Conservation (phyloP, 1,140 invertebrate genomes). For the Elysia chlorotica region DNA sequence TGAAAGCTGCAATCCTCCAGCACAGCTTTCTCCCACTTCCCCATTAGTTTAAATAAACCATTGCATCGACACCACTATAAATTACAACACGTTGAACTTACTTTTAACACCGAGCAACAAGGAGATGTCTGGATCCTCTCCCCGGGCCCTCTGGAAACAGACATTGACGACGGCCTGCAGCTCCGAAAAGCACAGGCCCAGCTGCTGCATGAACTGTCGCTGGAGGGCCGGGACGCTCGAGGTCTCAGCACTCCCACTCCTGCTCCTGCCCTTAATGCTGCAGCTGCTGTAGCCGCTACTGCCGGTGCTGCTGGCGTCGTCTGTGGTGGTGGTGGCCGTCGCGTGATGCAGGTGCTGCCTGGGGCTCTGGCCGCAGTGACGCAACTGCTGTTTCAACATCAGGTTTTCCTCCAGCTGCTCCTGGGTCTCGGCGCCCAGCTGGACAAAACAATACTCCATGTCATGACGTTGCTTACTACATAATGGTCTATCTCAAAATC, state of each 20-base stretch:
- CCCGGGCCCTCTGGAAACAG: conserved; percentile 48
- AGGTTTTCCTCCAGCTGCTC: conserved; percentile 52
- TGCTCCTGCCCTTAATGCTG: no score
- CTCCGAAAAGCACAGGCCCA: conserved; percentile 53
- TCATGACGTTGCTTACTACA: no score
- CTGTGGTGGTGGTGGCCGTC: no score
- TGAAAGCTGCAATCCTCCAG: no score
- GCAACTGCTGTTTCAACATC: conserved; percentile 43
- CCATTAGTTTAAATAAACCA: no score
- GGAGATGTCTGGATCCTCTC: conserved; percentile 55
- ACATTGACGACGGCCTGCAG: conserved; percentile 53
- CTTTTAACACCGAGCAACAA: conserved; percentile 49
- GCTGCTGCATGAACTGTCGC: conserved; percentile 43
- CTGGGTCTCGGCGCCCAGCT: conserved; percentile 49
- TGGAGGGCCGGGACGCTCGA: conserved; percentile 41
- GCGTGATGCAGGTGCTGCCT: no score
- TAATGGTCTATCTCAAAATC: no score
- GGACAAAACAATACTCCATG: conserved; percentile 19
- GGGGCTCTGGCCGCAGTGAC: conserved; percentile 41
- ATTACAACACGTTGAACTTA: conserved; percentile 26
- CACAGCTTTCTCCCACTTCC: no score
- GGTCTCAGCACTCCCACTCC: no score
- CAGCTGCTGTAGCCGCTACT: no score
- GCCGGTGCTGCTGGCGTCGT: no score
- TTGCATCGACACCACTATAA: no score